Percentiles rank a stretch among this genome's conserved stretches.
phyloP scores from a whole-genome alignment of 64 coral and sea anemone genomes.

The Acropora yongei region DNA sequence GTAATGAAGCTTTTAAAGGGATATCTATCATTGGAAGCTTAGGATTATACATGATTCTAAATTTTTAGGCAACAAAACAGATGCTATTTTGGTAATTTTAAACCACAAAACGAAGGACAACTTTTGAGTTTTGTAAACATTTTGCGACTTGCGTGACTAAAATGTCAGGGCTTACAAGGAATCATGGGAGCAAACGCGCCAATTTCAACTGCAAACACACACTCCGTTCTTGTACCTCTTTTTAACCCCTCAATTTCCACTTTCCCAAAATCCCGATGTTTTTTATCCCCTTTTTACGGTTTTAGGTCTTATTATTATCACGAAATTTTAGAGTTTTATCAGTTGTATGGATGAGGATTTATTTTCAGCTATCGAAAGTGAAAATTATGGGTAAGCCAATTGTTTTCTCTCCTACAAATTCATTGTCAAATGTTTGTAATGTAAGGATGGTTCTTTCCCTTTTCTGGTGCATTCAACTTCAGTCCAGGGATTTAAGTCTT shows the following conservation, averaged over 20 bases:
- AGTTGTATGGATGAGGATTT: constrained; percentile 37
- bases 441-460: too few species aligned
- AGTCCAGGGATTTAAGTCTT: too few species aligned
- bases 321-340: neutral
- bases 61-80: too few species aligned
- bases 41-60: too few species aligned
- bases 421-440: too few species aligned
- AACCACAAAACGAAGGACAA: neutral
- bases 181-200: constrained; percentile 8
- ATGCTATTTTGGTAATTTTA: neutral
- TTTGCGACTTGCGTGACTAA: neutral
- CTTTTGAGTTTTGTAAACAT: neutral
- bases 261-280: neutral
- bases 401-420: neutral
- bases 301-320: neutral
- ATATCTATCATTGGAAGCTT: too few species aligned
- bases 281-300: neutral
- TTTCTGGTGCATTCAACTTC: too few species aligned
- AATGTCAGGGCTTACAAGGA: neutral
- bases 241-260: too few species aligned
- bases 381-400: constrained; percentile 50
- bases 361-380: constrained; percentile 14
- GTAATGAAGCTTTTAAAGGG: too few species aligned
- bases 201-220: neutral
- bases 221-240: too few species aligned